Conservation (phyloP, 2,113 vertebrate species). For the Cygnus buccinator region DNA sequence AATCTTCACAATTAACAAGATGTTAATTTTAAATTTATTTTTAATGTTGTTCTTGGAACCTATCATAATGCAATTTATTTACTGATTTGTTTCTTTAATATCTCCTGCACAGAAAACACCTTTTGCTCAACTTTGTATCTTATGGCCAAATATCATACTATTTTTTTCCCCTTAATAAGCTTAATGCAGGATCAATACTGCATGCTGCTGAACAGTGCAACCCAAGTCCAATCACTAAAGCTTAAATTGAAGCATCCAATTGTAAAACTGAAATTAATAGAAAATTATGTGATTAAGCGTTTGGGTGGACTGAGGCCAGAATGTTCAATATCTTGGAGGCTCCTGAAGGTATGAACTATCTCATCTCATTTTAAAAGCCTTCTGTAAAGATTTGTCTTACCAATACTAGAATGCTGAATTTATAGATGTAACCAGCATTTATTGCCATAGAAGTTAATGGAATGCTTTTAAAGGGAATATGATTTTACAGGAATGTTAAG, state of each 20-base stretch:
- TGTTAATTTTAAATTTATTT: background rate
- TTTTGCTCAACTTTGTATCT: background rate
- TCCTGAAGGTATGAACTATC: background rate
- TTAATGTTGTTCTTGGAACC: background rate
- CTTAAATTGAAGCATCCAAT: slow-evolving; percentile 4
- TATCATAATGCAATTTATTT: background rate
- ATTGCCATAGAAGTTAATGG: background rate
- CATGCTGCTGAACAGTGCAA: background rate
- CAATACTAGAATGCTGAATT: background rate
- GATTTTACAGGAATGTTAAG: background rate
- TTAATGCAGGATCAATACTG: background rate
- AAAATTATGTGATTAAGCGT: background rate
- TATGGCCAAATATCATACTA: background rate
- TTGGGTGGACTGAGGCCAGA: background rate
- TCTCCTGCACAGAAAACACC: background rate
- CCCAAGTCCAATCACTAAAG: background rate
- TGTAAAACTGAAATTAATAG: background rate
- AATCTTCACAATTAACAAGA: background rate
- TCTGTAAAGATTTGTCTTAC: background rate
- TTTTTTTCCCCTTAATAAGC: background rate
- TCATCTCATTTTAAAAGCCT: background rate
- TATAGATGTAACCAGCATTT: background rate
- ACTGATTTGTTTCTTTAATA: background rate
- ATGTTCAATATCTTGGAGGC: background rate
- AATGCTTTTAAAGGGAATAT: background rate